Conservation (phyloP, 1,140 invertebrate genomes). For the Zaprionus vittiger region DNA sequence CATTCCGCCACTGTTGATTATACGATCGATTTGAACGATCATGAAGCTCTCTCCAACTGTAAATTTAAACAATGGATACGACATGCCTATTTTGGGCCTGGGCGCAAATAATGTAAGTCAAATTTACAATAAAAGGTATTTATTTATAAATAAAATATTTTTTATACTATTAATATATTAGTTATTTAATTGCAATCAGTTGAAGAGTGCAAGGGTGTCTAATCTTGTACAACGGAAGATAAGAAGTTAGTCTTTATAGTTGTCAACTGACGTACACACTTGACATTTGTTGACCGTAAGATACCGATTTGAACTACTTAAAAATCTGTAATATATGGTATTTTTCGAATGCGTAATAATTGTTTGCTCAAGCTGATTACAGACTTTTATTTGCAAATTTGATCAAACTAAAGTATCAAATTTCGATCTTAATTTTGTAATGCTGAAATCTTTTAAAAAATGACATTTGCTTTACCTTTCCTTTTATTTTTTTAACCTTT, state of each 20-base stretch:
- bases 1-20: neutral
- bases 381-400: neutral
- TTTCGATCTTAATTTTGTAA: too few relatives aligned
- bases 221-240: neutral
- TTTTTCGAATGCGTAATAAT: neutral
- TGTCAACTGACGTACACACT: slow-evolving; percentile 5
- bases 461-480: too few relatives aligned
- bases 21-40: slow-evolving; percentile 13
- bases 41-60: slow-evolving; percentile 79
- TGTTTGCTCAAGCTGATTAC: neutral
- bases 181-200: neutral
- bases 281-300: slow-evolving; percentile 5
- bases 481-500: slow-evolving; percentile 10
- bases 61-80: slow-evolving; percentile 86
- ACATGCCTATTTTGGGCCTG: slow-evolving; percentile 87
- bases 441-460: too few relatives aligned
- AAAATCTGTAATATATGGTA: neutral
- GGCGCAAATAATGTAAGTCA: slow-evolving; percentile 87
- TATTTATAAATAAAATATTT: neutral
- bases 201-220: neutral
- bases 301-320: neutral
- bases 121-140: neutral
- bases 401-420: too few relatives aligned
- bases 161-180: neutral
- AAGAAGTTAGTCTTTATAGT: neutral